Percentiles rank a stretch among this genome's conserved stretches.
These are phyloP conservation scores for Parapristionchus giblindavisi DNA, from an alignment of 2,888 invertebrate genomes.

Conservation along the genomic window DNA sequence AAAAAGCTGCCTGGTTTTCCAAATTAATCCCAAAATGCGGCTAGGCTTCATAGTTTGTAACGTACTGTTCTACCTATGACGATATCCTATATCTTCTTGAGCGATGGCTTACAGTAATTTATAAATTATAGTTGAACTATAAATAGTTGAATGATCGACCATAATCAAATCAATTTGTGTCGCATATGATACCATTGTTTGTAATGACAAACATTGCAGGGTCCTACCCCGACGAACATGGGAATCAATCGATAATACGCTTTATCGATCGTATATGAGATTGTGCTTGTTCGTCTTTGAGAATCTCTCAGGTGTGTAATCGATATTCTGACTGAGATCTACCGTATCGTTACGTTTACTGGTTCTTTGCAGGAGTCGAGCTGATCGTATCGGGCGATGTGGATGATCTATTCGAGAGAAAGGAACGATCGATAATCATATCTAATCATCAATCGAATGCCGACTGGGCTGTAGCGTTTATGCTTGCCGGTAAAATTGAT, in stretches of 20 bases:
- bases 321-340: slow-evolving; percentile 20
- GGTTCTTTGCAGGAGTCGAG: slow-evolving; percentile 16
- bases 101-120: too few relatives aligned
- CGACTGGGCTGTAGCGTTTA: slow-evolving; percentile 64
- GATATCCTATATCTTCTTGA: too few relatives aligned
- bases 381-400: slow-evolving; percentile 55
- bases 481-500: slow-evolving; percentile 59
- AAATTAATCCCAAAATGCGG: too few relatives aligned
- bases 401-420: slow-evolving; percentile 40
- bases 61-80: too few relatives aligned
- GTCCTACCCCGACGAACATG: slow-evolving; percentile 42
- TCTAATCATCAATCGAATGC: slow-evolving; percentile 66
- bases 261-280: slow-evolving; percentile 62
- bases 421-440: slow-evolving; percentile 56
- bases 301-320: slow-evolving; percentile 57
- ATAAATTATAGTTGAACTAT: too few relatives aligned
- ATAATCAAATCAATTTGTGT: too few relatives aligned
- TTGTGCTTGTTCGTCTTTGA: slow-evolving; percentile 66
- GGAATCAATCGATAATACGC: slow-evolving; percentile 54
- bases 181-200: neutral
- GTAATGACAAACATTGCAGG: neutral
- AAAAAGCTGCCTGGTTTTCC: too few relatives aligned
- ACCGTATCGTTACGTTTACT: neutral
- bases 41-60: too few relatives aligned
- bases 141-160: too few relatives aligned